phyloP scores from a whole-genome alignment of 92 coral and sea anemone species.

The Blastomussa wellsi region DNA sequence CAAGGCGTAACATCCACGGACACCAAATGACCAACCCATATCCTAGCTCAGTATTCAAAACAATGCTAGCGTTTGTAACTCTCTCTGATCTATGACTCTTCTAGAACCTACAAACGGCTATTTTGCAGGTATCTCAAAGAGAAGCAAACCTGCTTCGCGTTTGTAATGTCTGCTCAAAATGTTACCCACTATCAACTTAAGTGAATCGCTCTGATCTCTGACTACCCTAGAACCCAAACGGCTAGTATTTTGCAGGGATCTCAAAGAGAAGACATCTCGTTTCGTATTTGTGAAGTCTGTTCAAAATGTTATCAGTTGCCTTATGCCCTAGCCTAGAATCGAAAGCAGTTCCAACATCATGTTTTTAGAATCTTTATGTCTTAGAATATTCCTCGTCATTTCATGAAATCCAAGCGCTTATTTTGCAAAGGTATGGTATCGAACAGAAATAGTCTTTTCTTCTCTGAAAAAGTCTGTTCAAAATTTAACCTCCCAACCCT shows the following conservation, averaged over 20 bases:
- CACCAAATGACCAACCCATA: background rate
- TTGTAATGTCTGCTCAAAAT: background rate
- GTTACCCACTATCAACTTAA: background rate
- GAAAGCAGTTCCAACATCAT: background rate
- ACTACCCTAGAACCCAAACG: background rate
- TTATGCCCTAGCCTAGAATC: background rate
- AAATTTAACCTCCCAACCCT: background rate
- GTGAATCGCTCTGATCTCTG: background rate
- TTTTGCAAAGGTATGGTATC: background rate
- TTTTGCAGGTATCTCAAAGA: background rate
- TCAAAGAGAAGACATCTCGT: background rate
- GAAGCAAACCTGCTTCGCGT: background rate
- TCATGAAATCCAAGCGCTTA: background rate
- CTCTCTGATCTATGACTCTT: too few relatives aligned
- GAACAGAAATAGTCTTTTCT: background rate
- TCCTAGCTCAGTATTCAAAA: background rate
- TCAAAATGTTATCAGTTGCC: background rate
- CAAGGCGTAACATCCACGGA: background rate
- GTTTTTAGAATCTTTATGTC: background rate
- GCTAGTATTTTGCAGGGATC: background rate
- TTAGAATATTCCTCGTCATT: background rate
- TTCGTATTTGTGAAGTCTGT: background rate
- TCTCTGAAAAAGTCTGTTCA: background rate
- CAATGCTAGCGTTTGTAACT: background rate
- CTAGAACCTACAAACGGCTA: background rate